Evolutionary conservation across 35 echinoderm and acorn worm species (phyloP).

Genomic region (Anneissia japonica): DNA sequence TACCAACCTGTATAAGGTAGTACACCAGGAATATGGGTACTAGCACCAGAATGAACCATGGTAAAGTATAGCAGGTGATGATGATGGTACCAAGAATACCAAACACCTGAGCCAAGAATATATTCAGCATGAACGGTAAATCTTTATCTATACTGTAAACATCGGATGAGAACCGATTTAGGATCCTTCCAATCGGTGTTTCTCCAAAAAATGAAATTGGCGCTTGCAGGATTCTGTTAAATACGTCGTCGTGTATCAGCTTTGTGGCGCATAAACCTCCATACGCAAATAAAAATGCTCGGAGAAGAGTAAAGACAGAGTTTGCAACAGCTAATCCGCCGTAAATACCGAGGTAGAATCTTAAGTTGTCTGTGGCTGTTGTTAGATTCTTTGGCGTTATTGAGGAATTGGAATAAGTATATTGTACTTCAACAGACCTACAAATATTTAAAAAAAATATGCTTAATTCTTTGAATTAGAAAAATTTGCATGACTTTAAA

Average conservation of each 20-base stretch:
- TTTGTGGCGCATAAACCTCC: conserved; percentile 77
- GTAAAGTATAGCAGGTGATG: conserved; percentile 79
- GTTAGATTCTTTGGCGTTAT: not conserved
- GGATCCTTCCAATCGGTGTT: conserved; percentile 86
- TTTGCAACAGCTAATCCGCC: conserved; percentile 81
- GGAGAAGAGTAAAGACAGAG: conserved; percentile 69
- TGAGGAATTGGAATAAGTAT: not conserved
- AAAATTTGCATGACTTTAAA: no score
- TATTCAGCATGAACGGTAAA: conserved; percentile 87
- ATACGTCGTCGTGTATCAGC: conserved; percentile 13
- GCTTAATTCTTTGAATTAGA: no score
- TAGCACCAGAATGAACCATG: conserved; percentile 78
- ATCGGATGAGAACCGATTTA: conserved; percentile 96
- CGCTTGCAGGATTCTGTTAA: conserved; percentile 30
- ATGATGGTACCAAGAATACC: conserved; percentile 62
- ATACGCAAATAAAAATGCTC: conserved; percentile 95
- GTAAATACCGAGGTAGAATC: conserved; percentile 81
- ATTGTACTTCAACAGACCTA: no score
- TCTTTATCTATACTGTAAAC: conserved; percentile 79
- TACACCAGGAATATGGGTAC: conserved; percentile 70
- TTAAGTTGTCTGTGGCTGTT: conserved; percentile 32
- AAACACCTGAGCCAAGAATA: conserved; percentile 74
- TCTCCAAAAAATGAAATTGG: conserved; percentile 88
- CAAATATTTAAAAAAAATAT: no score
- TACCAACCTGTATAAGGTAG: conserved; percentile 75